These are phyloP conservation scores for Polyergus mexicanus DNA, from an alignment of 1,140 invertebrate species.

Conservation along the genomic window DNA sequence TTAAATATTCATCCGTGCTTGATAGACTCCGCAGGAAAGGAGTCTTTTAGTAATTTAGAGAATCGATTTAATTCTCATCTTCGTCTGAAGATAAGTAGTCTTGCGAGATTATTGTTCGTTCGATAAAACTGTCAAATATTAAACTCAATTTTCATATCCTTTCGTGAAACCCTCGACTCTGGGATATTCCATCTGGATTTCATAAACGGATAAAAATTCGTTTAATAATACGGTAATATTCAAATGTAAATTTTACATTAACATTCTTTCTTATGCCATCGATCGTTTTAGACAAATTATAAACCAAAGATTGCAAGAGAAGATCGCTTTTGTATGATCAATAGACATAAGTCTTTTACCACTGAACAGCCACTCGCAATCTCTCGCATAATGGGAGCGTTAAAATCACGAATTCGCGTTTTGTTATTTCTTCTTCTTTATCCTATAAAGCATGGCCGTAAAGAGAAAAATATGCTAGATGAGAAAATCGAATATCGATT, in stretches of 20 bases:
- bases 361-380: neutral
- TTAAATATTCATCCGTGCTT: slow-evolving; percentile 52
- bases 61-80: slow-evolving; percentile 61
- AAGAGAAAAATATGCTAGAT: neutral
- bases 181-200: neutral
- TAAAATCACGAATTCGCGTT: slow-evolving; percentile 23
- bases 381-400: slow-evolving; percentile 1
- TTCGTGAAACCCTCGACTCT: slow-evolving; percentile 15
- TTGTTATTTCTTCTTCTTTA: neutral
- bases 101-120: slow-evolving; percentile 53
- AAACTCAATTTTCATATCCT: slow-evolving; percentile 18
- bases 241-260: slow-evolving; percentile 26
- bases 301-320: neutral
- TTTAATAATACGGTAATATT: slow-evolving; percentile 18
- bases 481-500: slow-evolving; percentile 45
- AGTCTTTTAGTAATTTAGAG: slow-evolving; percentile 32
- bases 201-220: slow-evolving; percentile 12
- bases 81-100: slow-evolving; percentile 43
- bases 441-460: slow-evolving; percentile 7
- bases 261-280: neutral
- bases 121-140: slow-evolving; percentile 52
- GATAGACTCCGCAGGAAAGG: neutral
- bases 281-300: neutral
- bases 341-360: neutral
- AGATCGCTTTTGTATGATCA: neutral